A percentile compares a stretch with the other conserved stretches of the same genome.
These are phyloP conservation scores for Furnarius figulus DNA, from an alignment of 2,113 vertebrate species.

Conservation along the genomic window DNA sequence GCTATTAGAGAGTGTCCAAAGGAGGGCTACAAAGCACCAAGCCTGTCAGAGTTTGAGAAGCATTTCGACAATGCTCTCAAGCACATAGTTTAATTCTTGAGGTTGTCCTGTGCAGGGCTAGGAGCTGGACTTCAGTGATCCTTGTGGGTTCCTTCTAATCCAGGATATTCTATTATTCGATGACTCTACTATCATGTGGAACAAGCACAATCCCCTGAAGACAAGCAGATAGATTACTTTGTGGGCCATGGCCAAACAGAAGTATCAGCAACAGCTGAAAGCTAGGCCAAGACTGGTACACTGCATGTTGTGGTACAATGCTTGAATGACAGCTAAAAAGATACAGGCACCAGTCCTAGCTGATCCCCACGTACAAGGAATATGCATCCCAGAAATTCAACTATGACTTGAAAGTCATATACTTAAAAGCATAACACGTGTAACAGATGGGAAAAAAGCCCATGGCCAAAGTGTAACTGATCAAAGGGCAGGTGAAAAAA, in stretches of 20 bases:
- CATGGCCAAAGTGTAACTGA: background rate
- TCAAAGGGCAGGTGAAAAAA: background rate
- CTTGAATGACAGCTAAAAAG: background rate
- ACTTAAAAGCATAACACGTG: background rate
- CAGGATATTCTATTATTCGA: background rate
- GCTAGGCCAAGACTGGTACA: background rate
- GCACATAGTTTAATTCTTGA: background rate
- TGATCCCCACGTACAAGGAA: background rate
- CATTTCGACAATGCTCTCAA: background rate
- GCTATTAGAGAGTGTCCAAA: background rate
- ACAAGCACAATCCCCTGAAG: background rate
- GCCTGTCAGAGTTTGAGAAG: background rate
- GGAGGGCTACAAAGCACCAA: background rate
- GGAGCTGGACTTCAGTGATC: background rate
- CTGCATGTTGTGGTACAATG: background rate
- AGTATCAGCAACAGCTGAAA: background rate
- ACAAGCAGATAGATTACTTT: background rate
- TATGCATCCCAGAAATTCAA: background rate
- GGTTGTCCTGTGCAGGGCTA: fast-evolving
- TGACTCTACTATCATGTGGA: background rate
- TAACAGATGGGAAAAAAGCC: background rate
- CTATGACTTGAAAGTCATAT: background rate
- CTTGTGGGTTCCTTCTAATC: background rate
- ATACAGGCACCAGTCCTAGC: background rate
- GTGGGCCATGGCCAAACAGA: background rate